Evolutionary conservation across 2,113 vertebrate species (phyloP).

Genomic region (Condylura cristata): DNA sequence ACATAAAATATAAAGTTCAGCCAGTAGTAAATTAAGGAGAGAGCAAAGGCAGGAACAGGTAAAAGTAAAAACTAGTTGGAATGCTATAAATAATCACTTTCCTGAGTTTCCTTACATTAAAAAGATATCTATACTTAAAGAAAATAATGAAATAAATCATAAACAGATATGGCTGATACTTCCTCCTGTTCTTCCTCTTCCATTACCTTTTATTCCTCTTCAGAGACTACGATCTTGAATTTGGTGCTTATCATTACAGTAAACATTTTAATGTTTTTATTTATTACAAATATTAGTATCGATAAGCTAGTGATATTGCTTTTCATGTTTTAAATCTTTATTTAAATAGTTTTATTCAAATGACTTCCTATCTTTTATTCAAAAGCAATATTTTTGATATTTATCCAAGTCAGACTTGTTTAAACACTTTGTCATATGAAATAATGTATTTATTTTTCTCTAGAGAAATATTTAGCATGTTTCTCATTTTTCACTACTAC

Average conservation of each 20-base stretch:
- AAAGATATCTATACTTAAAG: not conserved
- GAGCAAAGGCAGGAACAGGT: not conserved
- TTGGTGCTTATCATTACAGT: not conserved
- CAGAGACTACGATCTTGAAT: not conserved
- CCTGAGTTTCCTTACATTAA: not conserved
- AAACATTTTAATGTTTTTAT: not conserved
- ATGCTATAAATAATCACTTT: not conserved
- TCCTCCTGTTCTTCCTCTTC: not conserved
- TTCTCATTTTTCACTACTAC: slow-evolving; percentile 38
- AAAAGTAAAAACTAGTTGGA: not conserved
- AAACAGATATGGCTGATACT: not conserved
- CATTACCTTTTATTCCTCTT: not conserved
- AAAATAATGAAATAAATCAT: not conserved
- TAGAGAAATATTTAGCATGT: not conserved
- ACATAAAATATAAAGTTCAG: not conserved
- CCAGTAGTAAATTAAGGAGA: not conserved
- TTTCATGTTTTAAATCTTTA: slow-evolving; percentile 32
- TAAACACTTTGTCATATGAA: slow-evolving; percentile 31
- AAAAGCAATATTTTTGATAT: slow-evolving; percentile 24
- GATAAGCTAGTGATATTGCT: not conserved
- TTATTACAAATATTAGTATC: not conserved
- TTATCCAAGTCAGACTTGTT: slow-evolving; percentile 16
- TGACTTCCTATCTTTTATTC: slow-evolving; percentile 35
- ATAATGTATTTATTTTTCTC: slow-evolving; percentile 18
- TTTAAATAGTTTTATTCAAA: not conserved